Conservation (phyloP, 2,888 invertebrate species). For the Anthrax anthrax region DNA sequence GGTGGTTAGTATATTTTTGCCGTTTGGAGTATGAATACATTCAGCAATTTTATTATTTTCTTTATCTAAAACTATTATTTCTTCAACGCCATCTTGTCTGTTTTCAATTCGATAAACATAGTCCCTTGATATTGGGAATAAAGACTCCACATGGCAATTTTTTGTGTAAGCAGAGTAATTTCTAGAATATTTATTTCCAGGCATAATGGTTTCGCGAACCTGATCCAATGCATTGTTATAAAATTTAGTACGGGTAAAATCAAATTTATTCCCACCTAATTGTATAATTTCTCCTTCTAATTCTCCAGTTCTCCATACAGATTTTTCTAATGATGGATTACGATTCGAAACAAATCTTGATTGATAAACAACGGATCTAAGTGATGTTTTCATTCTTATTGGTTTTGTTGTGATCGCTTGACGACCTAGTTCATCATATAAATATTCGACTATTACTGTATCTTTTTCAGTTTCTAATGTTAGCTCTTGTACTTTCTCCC, state of each 20-base stretch:
- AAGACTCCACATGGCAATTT: neutral
- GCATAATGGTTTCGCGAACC: neutral
- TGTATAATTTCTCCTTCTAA: slow-evolving; percentile 1
- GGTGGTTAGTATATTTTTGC: slow-evolving; percentile 4
- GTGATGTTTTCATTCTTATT: neutral
- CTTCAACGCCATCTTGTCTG: slow-evolving; percentile 1
- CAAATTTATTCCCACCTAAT: slow-evolving; percentile 2
- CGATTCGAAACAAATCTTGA: slow-evolving; percentile 6
- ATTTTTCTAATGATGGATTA: neutral
- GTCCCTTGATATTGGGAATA: slow-evolving; percentile 2
- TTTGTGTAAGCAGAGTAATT: neutral
- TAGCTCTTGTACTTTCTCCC: slow-evolving; percentile 5
- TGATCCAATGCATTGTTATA: slow-evolving; percentile 6
- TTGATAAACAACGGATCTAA: neutral
- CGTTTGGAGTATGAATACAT: neutral
- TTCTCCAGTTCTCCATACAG: slow-evolving; percentile 6
- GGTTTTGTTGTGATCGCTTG: slow-evolving; percentile 5
- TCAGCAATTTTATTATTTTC: slow-evolving; percentile 5
- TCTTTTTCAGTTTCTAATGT: slow-evolving; percentile 2
- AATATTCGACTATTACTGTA: slow-evolving; percentile 4
- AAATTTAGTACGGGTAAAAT: slow-evolving; percentile 1
- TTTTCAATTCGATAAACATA: slow-evolving; percentile 4
- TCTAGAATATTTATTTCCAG: slow-evolving; percentile 5
- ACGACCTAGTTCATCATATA: slow-evolving; percentile 8
- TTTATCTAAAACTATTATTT: slow-evolving; percentile 2